A percentile compares a stretch with the other conserved stretches of the same genome.
Evolutionary conservation across 2,888 invertebrate genomes (phyloP).

Genomic region (Pheosia gnoma): DNA sequence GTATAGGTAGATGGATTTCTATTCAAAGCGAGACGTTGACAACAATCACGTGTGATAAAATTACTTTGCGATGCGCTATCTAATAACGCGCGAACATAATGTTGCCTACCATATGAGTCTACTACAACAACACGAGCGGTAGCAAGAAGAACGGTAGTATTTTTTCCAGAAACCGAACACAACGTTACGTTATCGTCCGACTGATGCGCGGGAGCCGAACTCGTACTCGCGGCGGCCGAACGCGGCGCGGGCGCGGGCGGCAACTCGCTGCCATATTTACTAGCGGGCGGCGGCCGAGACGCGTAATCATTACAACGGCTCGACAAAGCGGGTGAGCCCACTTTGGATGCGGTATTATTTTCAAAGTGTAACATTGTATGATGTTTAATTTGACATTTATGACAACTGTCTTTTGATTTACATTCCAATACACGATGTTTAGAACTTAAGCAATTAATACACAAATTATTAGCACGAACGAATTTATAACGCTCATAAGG

Average conservation of each 20-base stretch:
- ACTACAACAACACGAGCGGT: conserved; percentile 4
- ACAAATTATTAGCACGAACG: neutral
- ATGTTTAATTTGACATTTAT: neutral
- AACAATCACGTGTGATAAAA: conserved; percentile 16
- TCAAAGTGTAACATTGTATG: neutral
- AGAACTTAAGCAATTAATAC: neutral
- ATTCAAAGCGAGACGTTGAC: conserved; percentile 13
- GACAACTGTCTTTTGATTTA: neutral
- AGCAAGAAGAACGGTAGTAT: neutral
- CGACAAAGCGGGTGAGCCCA: no score
- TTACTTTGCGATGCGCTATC: no score
- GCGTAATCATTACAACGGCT: no score
- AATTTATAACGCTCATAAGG: neutral
- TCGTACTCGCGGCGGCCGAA: no score
- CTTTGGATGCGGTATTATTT: no score
- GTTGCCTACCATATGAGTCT: neutral
- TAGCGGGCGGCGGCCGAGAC: no score
- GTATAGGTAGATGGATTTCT: no score
- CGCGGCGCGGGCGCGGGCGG: no score
- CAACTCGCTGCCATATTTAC: no score
- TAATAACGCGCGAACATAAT: conserved; percentile 16
- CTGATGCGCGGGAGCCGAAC: neutral
- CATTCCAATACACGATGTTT: no score
- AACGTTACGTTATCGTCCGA: neutral
- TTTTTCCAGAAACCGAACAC: neutral